These are phyloP conservation scores for Sarcophaga carnaria DNA, from an alignment of 2,888 invertebrate species.

Conservation along the genomic window DNA sequence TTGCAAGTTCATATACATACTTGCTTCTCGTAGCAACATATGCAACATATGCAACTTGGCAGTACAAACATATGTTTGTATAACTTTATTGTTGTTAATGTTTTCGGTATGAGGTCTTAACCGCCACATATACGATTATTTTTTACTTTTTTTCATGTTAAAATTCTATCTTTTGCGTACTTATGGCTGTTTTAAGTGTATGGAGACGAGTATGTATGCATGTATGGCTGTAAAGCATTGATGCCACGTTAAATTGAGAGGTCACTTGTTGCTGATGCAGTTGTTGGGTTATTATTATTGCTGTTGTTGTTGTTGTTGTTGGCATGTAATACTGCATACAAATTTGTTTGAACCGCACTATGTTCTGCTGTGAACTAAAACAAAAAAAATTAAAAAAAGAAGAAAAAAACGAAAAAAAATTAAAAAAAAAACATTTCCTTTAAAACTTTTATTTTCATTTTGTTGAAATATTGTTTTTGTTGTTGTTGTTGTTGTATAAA, in stretches of 20 bases:
- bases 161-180: background rate
- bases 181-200: background rate
- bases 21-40: background rate
- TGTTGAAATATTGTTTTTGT: background rate
- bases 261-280: conserved; percentile 73
- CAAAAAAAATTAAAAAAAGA: too few relatives aligned
- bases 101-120: conserved; percentile 55
- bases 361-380: conserved; percentile 25
- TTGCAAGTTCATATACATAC: conserved; percentile 49
- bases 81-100: conserved; percentile 64
- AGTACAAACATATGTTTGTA: conserved; percentile 54
- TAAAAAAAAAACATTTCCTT: conserved; percentile 36
- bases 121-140: background rate
- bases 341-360: conserved; percentile 64
- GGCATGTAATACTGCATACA: conserved; percentile 64
- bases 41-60: conserved; percentile 6
- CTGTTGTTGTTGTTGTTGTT: conserved; percentile 37
- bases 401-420: background rate
- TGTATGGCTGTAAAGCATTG: conserved; percentile 38
- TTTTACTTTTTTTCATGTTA: background rate
- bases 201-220: background rate
- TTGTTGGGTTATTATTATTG: conserved; percentile 26
- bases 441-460: conserved; percentile 36
- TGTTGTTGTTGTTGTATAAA: background rate
- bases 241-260: conserved; percentile 78